Evolutionary conservation across 2,113 vertebrate species (phyloP), one percentile per base, ranked within the genome.

Genomic region (Cavia aperea): DNA sequence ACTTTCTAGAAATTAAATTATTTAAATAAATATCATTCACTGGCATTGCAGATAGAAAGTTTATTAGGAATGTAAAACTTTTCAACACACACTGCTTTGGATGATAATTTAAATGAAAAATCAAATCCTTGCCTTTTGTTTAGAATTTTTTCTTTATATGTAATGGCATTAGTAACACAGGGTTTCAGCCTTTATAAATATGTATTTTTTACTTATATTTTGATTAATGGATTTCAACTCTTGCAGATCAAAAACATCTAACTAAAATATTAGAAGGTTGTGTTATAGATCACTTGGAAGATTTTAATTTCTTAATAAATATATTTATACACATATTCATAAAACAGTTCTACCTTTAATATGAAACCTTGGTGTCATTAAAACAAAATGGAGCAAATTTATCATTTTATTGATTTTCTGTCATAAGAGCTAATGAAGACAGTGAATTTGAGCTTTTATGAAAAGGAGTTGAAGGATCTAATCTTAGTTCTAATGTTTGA

Each of bases 401-500:
- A 24, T 4, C 49, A 31, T 15, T 63, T 89, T 91, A 88, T 81
- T 90, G 58, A 19, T 63, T 94, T 94, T 46, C 66, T 91, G 31
- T 82, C 85, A 86, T 51, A 60, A 65, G 68, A 81, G 39, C 23
- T 86, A 13, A 9, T 49, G 18, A n/a, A 90, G 18, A 77, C 4
- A 70, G 62, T 65, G n/a, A 88, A 49, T 91, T 89, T 81, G 18
- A 36, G 70, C 3, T 63, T 93, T 93, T 78, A 92, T 31, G 66
- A 94, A n/a, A 93, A 18, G 14, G 5, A 73, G 63, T 84, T 90
- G 60, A 93, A 83, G 56, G 7, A 86, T 56, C 81, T 93, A 68
- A 86, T 95, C 24, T 84, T 60, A 93, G 75, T 73, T 90, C 51
- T 23, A 84, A 86, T 84, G 70, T 95, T 12, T 92, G 46, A 81